Base-by-base conservation (phyloP, 2,113 vertebrate genomes). In the Peromyscus leucopus region DNA sequence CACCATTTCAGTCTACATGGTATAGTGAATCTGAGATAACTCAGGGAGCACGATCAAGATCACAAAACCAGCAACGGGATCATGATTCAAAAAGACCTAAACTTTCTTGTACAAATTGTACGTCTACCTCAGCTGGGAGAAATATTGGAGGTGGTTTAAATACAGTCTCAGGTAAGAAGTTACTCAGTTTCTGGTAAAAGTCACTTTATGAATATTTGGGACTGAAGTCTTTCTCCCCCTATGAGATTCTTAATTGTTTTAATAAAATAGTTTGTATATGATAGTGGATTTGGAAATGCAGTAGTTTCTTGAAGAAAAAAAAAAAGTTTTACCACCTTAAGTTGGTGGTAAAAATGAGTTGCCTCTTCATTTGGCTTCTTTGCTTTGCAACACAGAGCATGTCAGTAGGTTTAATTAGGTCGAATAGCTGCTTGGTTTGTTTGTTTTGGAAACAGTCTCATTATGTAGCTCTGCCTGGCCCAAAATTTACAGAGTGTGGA, bases 61-160 rank as follows among this genome's bases (percentile, higher is more conserved):
- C 99, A 36, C 99, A 99, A 90, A 99, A 98, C 93, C 98, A 99
- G 90, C 98, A 98, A 80, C 99, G 98, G 94, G 99, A 99, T 96
- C 99, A 98, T 17, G 99, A 99, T 96, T 99, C 99, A 90, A 99
- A 99, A 99, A 99, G 99, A 98, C 99, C 99, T 98, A 99, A 99
- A 97, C 98, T 99, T 80, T 99, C 99, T 13, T 99, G 99, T 98
- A 98, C 98, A 97, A 99, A 98, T 92, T 98, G 99, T 98, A 97
- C 99, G 51, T 98, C 98, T 98, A 99, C 99, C 97, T 99, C 99
- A 83, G 95, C 98, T 92, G 97, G 99, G 94, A 99, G 99, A 98
- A 99, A 98, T 98, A 98, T 98, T 92, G 99, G 98, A 98, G 98
- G 98, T 91, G 99, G 98, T 94, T 98, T 99, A 74, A 98, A 98